These are phyloP conservation scores for Phalanger gymnotis DNA, from an alignment of 2,797 vertebrate species.

Conservation along the genomic window DNA sequence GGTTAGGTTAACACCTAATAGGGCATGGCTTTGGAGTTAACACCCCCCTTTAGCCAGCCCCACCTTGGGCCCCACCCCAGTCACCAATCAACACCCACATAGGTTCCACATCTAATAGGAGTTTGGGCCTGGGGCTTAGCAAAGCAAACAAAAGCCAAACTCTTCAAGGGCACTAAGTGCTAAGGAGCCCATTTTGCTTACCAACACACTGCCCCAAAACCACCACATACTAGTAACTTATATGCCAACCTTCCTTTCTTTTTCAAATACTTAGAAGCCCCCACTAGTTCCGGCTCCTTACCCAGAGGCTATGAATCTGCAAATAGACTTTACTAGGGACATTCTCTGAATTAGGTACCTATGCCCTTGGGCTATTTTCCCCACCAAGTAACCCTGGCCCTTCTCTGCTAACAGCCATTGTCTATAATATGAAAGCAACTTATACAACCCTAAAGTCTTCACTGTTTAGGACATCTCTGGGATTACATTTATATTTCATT, in stretches of 20 bases:
- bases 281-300: not conserved
- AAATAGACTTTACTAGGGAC: not conserved
- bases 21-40: too few species aligned
- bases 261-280: not conserved
- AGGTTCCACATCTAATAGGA: too few species aligned
- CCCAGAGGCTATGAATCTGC: not conserved
- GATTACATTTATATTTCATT: not conserved
- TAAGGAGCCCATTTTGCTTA: too few species aligned
- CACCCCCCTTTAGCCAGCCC: too few species aligned
- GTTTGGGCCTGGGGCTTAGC: too few species aligned
- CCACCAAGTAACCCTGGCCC: not conserved
- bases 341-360: not conserved
- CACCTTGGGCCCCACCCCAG: too few species aligned
- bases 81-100: too few species aligned
- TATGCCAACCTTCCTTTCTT: not conserved
- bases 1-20: too few species aligned
- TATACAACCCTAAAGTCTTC: not conserved
- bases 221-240: not conserved
- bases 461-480: not conserved
- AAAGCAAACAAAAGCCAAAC: too few species aligned
- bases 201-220: not conserved
- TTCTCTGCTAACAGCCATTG: not conserved
- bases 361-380: not conserved
- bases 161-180: too few species aligned
- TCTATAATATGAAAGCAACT: constrained; percentile 13